A percentile compares a stretch with the other conserved stretches of the same genome.
These are phyloP conservation scores for Philaethria dido DNA, from an alignment of 2,888 invertebrate genomes.

Conservation along the genomic window DNA sequence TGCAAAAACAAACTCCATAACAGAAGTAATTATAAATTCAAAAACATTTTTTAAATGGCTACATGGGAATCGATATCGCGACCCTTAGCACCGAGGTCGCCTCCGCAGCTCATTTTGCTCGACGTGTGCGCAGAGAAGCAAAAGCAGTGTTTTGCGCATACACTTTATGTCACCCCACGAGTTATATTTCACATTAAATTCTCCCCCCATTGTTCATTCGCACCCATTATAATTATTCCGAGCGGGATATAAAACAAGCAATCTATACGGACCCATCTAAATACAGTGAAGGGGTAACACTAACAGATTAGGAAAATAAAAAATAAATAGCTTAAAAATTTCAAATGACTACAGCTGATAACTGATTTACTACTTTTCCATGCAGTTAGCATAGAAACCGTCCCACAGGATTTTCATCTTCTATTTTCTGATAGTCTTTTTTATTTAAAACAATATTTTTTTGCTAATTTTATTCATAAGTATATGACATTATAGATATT, in stretches of 20 bases:
- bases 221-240: constrained; percentile 60
- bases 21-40: constrained; percentile 38
- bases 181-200: constrained; percentile 62
- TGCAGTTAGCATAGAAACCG: background rate
- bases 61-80: constrained; percentile 53
- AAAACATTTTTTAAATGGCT: constrained; percentile 38
- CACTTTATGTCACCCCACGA: constrained; percentile 55
- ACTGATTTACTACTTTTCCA: background rate
- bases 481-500: too few species aligned
- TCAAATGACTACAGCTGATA: background rate
- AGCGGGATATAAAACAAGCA: constrained; percentile 52
- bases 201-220: constrained; percentile 64
- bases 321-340: constrained; percentile 11
- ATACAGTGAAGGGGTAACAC: constrained; percentile 29
- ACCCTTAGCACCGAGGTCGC: constrained; percentile 54
- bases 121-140: constrained; percentile 62
- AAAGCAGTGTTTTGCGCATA: constrained; percentile 60
- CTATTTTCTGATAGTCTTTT: background rate
- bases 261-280: constrained; percentile 40
- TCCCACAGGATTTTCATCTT: background rate
- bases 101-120: constrained; percentile 51
- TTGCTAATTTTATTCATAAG: too few species aligned
- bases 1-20: constrained; percentile 20
- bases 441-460: too few species aligned
- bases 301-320: constrained; percentile 30